Percentiles rank a stretch among this genome's conserved stretches.
These are phyloP conservation scores for Hozukius guyotensis DNA, from an alignment of 2,797 vertebrate species.

Conservation along the genomic window DNA sequence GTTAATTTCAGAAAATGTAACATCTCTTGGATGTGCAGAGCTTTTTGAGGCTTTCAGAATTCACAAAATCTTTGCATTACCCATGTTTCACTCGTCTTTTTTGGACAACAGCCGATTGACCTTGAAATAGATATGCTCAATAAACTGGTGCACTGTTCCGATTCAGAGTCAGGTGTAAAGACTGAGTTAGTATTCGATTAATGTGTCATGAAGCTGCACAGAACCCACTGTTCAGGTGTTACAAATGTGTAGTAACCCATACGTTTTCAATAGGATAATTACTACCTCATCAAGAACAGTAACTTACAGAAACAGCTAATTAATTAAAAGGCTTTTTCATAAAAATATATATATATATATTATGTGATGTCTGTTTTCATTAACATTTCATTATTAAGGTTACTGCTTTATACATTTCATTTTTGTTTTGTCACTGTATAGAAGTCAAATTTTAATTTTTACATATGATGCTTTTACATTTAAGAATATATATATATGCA, in stretches of 20 bases:
- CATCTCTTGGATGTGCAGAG: not conserved
- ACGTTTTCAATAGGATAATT: not conserved
- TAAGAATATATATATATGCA: not conserved
- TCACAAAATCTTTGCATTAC: not conserved
- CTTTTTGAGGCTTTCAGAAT: not conserved
- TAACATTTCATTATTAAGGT: not conserved
- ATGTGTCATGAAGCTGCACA: not conserved
- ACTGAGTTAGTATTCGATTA: not conserved
- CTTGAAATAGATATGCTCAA: not conserved
- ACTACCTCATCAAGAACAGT: constrained; percentile 45
- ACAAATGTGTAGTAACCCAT: not conserved
- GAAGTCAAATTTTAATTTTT: not conserved
- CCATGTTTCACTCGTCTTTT: not conserved
- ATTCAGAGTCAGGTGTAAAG: not conserved
- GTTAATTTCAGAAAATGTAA: not conserved
- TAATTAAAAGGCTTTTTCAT: not conserved
- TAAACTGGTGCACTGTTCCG: not conserved
- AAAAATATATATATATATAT: not conserved
- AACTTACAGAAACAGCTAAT: not conserved
- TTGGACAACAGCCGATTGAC: not conserved
- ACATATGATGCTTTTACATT: constrained; percentile 7
- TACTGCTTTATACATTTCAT: not conserved
- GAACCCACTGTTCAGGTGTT: not conserved
- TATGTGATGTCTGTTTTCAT: not conserved
- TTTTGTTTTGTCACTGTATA: constrained; percentile 12